Conservation (phyloP, 30 jellyfish, hydroid and myxozoan species). For the Aurelia sp. region DNA sequence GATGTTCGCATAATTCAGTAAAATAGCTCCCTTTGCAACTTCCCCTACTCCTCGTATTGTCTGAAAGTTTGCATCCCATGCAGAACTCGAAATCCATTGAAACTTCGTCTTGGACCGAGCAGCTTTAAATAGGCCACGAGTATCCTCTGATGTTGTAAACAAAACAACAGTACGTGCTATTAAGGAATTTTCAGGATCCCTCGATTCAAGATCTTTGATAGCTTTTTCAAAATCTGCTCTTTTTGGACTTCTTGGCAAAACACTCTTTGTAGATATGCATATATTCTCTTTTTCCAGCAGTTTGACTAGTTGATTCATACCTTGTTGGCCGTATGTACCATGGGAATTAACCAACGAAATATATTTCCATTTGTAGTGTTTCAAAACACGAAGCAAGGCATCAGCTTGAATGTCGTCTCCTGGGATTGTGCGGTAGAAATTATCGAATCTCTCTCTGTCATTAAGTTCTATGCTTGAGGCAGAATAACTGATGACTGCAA, state of each 20-base stretch:
- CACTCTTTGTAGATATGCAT: constrained; percentile 19
- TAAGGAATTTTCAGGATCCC: background rate
- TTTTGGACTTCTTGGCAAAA: constrained; percentile 17
- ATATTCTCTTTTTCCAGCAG: background rate
- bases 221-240: constrained; percentile 10
- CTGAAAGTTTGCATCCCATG: background rate
- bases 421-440: constrained; percentile 60
- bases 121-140: constrained; percentile 34
- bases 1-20: constrained; percentile 19
- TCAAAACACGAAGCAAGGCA: constrained; percentile 26
- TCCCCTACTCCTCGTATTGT: background rate
- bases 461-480: constrained; percentile 47
- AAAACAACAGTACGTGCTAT: constrained; percentile 21
- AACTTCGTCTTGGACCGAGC: constrained; percentile 5
- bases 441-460: constrained; percentile 12
- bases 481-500: constrained; percentile 30
- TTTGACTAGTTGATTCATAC: background rate
- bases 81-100: background rate
- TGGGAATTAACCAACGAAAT: constrained; percentile 24
- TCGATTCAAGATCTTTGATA: background rate
- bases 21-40: constrained; percentile 50
- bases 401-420: constrained; percentile 6
- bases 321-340: constrained; percentile 53
- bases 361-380: constrained; percentile 53
- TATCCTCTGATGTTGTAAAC: constrained; percentile 35